Base-by-base conservation (phyloP, 1,140 invertebrate genomes). In the Andrena cerasifolii region DNA sequence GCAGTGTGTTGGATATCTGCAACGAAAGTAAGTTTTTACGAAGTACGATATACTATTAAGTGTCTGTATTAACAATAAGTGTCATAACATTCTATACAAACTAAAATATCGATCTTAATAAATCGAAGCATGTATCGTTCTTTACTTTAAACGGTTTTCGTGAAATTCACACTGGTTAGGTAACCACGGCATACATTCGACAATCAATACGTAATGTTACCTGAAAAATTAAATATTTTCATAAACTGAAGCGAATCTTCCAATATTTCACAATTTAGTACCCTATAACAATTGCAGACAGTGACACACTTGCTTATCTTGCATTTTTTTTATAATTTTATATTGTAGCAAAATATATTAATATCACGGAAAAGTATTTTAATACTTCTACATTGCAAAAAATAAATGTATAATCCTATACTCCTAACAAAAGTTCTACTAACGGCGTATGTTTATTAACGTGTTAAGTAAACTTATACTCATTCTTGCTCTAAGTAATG, bases 151-250 rank as follows among this genome's bases (percentile, higher is more conserved):
- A 31, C 12, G 3, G 6, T 16, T 66, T 36, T 62, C 33, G 7
- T 58, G 8, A 59, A n/a, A 56, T 24, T n/a, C 18, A 16, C 40
- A 49, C 18, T 62, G 36, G 45, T 82, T 81, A 83, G 79, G 61
- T 83, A 81, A 81, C 33, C n/a, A n/a, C 16, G 12, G 4, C n/a
- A n/a, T 36, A 47, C 8, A 18, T 0, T 33, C 21, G 3, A 36
- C 4, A 18, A 54, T 45, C n/a, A 45, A 33, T 72, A 63, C 43
- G 16, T 72, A 54, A 63, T 31, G 24, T 62, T 45, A 36, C n/a
- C 3, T 51, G 36, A 26, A 36, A 61, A 71, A 63, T 51, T 14
- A 24, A 31, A 33, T 47, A 7, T 14, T 47, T 24, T 36, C 5
- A 47, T 45, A 21, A 71, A 36, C 10, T 5, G 31, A 58, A 43